Evolutionary conservation across 2,888 invertebrate genomes (phyloP), one percentile per base, ranked within the genome.

Genomic region (Aphodius sticticus): DNA sequence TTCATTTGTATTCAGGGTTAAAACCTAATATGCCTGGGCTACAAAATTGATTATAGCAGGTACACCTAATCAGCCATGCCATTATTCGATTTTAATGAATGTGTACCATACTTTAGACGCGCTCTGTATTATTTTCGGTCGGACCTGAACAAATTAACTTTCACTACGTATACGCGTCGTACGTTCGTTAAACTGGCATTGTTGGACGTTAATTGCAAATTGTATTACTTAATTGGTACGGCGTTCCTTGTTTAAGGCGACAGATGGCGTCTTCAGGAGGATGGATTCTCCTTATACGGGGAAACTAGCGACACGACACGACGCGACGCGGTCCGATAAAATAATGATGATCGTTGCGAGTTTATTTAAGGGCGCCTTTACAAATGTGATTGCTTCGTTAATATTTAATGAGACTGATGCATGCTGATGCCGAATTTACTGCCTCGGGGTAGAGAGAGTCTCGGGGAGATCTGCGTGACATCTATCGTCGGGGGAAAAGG

Each of bases 361-460:
- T 74, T 74, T 74, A 74, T 74, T 74, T 74, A 74, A 74, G 74
- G 74, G 74, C 71, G 26, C 74, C 36, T 37, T 74, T 74, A 74
- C 74, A 74, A 74, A 74, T 74, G 74, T 74, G 74, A 74, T 74
- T 74, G 36, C 74, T 36, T 26, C 74, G 74, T 74, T 74, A 74
- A 74, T 74, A 74, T 74, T 74, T 35, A 35, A 74, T 74, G 74
- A 74, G 37, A 35, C 74, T 37, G 74, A 74, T 74, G 74, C 74
- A 74, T 74, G 74, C 37, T 74, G 74, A 74, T 74, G 74, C 74
- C 37, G 74, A 74, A 74, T 74, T 74, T 74, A 74, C 36, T 74
- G 37, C 74, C 26, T n/a, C 74, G 6, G 12, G 53, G 53, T 5
- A 53, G 53, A 53, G 26, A 26, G 26, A 26, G 26, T 26, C 12